Percentiles rank a stretch among this genome's conserved stretches.
Conservation (phyloP, 1,140 invertebrate genomes). For the Carposina sasakii region DNA sequence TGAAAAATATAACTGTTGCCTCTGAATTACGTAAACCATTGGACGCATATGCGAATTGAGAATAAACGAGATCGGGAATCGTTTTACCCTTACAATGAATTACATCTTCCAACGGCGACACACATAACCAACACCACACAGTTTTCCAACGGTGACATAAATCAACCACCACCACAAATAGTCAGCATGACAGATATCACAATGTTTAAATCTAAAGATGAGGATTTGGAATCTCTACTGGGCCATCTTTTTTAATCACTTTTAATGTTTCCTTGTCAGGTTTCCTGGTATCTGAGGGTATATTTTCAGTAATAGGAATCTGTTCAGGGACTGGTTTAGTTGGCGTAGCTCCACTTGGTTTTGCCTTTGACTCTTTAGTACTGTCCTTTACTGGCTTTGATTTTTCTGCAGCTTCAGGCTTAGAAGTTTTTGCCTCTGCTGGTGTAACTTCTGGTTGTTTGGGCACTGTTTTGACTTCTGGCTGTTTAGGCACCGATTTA, state of each 20-base stretch:
- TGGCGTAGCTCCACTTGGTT: slow-evolving; percentile 18
- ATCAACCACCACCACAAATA: slow-evolving; percentile 27
- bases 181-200: neutral
- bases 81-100: too few relatives aligned
- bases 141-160: too few relatives aligned
- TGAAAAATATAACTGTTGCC: too few relatives aligned
- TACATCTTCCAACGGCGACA: too few relatives aligned
- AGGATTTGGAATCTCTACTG: slow-evolving; percentile 61
- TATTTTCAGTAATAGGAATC: slow-evolving; percentile 72
- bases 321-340: slow-evolving; percentile 23
- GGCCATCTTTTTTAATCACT: slow-evolving; percentile 74
- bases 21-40: too few relatives aligned
- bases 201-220: slow-evolving; percentile 11
- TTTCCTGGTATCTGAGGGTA: slow-evolving; percentile 69
- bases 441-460: slow-evolving; percentile 20
- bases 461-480: slow-evolving; percentile 18
- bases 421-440: slow-evolving; percentile 21
- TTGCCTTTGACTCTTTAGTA: neutral
- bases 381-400: too few relatives aligned
- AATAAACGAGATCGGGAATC: too few relatives aligned
- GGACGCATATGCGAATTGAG: too few relatives aligned
- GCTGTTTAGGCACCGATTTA: slow-evolving; percentile 21
- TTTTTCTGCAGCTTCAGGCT: slow-evolving; percentile 13
- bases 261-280: slow-evolving; percentile 72
- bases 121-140: too few relatives aligned